Conservation (phyloP, 2,113 vertebrate genomes). For the Rhinopomastus cyanomelas region DNA sequence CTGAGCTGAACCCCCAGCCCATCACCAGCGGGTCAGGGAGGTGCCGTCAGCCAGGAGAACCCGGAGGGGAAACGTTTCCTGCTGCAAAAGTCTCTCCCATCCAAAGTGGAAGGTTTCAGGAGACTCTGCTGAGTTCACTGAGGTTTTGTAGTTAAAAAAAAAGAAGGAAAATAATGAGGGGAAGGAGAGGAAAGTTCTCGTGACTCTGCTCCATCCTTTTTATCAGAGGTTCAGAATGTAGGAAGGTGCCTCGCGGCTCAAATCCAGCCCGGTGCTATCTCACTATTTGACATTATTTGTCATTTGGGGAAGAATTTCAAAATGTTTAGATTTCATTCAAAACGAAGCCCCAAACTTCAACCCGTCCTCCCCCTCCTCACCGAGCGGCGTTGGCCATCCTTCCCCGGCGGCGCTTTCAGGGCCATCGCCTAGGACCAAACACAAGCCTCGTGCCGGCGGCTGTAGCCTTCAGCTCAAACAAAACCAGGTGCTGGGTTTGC, state of each 20-base stretch:
- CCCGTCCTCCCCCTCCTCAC: constrained; percentile 23
- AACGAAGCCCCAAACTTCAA: constrained; percentile 48
- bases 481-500: background rate
- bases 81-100: background rate
- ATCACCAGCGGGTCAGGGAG: fast-evolving
- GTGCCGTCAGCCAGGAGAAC: background rate
- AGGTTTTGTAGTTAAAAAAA: background rate
- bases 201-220: constrained; percentile 61
- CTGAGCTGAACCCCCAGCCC: background rate
- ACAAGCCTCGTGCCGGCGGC: fast-evolving
- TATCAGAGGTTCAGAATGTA: constrained; percentile 64
- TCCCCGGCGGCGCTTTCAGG: fast-evolving
- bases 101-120: constrained; percentile 30
- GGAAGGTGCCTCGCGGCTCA: constrained; percentile 64
- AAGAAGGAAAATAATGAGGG: constrained; percentile 1
- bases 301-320: constrained; percentile 66
- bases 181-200: constrained; percentile 47
- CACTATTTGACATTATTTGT: constrained; percentile 71
- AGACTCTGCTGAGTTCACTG: background rate
- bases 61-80: constrained; percentile 20
- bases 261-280: constrained; percentile 68
- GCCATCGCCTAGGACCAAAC: background rate
- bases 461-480: background rate
- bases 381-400: background rate
- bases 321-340: constrained; percentile 52